Evolutionary conservation across 2,797 vertebrate species (phyloP).

Genomic region (Macroramphosus scolopax): DNA sequence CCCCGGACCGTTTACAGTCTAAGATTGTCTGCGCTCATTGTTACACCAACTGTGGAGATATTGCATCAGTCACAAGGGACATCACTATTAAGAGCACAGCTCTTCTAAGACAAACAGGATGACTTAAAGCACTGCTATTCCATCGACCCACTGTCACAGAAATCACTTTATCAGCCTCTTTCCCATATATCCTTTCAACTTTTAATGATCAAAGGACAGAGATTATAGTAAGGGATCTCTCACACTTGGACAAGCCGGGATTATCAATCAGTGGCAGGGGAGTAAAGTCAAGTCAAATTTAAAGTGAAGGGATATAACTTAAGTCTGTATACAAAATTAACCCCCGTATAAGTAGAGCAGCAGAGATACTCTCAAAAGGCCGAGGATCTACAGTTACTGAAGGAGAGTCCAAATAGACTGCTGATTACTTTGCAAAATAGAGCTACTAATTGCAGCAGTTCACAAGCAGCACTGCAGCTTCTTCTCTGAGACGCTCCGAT

Average conservation of each 20-base stretch:
- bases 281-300: constrained; percentile 67
- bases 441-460: constrained; percentile 59
- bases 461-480: constrained; percentile 30
- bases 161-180: constrained; percentile 78
- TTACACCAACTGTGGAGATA: constrained; percentile 72
- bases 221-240: constrained; percentile 76
- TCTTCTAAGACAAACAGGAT: constrained; percentile 80
- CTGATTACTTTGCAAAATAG: constrained; percentile 55
- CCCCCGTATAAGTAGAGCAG: constrained; percentile 66
- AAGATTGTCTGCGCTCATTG: constrained; percentile 68
- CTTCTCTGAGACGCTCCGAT: constrained; percentile 27
- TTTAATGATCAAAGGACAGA: constrained; percentile 79
- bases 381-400: constrained; percentile 50
- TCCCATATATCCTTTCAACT: constrained; percentile 79
- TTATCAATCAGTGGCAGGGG: constrained; percentile 74
- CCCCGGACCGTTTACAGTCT: constrained; percentile 75
- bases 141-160: constrained; percentile 77
- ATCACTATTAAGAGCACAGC: constrained; percentile 76
- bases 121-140: constrained; percentile 75
- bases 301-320: constrained; percentile 69
- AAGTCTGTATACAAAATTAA: constrained; percentile 72
- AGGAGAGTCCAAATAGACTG: constrained; percentile 55
- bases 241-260: constrained; percentile 66
- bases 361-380: constrained; percentile 46
- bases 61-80: constrained; percentile 85